Evolutionary conservation across 2,113 vertebrate genomes (phyloP).

Genomic region (Gobiocypris rarus): DNA sequence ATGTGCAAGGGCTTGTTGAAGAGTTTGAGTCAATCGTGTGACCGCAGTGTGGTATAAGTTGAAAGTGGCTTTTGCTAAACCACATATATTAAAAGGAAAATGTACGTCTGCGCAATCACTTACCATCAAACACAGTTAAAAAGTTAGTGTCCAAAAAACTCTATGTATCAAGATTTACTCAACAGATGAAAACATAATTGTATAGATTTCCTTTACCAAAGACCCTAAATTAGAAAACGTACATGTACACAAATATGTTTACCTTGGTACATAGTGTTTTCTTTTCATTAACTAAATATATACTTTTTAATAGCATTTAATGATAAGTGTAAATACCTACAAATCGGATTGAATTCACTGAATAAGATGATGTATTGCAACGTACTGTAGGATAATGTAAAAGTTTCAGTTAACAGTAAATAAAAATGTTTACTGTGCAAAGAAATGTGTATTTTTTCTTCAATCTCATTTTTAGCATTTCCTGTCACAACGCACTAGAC

Average conservation of each 20-base stretch:
- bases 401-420: conserved; percentile 62
- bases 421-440: conserved; percentile 65
- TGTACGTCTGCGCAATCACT: neutral
- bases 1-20: neutral
- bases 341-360: neutral
- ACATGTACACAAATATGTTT: conserved; percentile 9
- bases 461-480: conserved; percentile 50
- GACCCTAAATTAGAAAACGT: neutral
- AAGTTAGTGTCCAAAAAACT: neutral
- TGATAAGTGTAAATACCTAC: conserved; percentile 1
- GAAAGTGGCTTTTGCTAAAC: conserved; percentile 70
- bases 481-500: conserved; percentile 73
- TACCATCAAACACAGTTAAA: neutral
- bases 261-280: conserved; percentile 10
- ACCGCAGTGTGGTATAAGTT: neutral
- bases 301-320: conserved; percentile 6
- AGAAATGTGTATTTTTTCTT: conserved; percentile 74
- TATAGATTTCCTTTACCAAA: neutral
- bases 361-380: conserved; percentile 21
- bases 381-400: neutral
- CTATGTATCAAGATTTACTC: neutral
- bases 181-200: neutral
- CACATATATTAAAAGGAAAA: conserved; percentile 35
- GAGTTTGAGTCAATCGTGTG: neutral
- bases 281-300: neutral